Evolutionary conservation across 2,113 vertebrate genomes (phyloP), one percentile per base, ranked within the genome.

Genomic region (Coptodon rendalli): DNA sequence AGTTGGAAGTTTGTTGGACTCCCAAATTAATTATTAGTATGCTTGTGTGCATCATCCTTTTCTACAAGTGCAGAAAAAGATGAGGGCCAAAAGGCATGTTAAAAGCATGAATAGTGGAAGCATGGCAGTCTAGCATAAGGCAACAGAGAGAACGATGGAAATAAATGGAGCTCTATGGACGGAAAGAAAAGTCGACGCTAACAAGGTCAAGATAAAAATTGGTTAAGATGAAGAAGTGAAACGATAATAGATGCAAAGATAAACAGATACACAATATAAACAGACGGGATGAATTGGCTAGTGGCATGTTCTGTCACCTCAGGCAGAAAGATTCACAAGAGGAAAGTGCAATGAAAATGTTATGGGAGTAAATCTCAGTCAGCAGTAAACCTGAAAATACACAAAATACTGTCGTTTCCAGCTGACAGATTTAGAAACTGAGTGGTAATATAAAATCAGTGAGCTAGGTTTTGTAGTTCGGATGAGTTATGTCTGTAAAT

Each of bases 11-110:
- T 14, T 16, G 29, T 81, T 83, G 53, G 56, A 79, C 79, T 82
- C 61, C 12, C 19, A 27, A 45, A 90, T 93, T 53, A 91, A 94
- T 93, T 56, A 92, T 84, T 45, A 88, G 68, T 56, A 17, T 83
- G 88, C 90, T 91, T 90, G 83, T 34, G 54, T 10, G 73, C 29
- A 45, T 36, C 9, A 63, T 36, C 31, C 34, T 63, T 63, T 63
- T 63, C 31, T 63, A 84, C 84, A 71, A 45, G 27, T 5, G 38
- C 3, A 56, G 34, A 16, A 6, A 17, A 71, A 86, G 43, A 61
- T 29, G 27, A 85, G 56, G 43, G 50, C 82, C 22, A 73, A 71
- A 31, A 45, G 17, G 81, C 9, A 48, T 61, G 45, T 31, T 66
- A 34, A 7, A 59, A 71, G 80, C 22, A 27, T 57, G 36, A 82